Percentiles rank a stretch among this genome's conserved stretches.
phyloP scores from a whole-genome alignment of 2,113 vertebrate species.

The Lasiurus cinereus region DNA sequence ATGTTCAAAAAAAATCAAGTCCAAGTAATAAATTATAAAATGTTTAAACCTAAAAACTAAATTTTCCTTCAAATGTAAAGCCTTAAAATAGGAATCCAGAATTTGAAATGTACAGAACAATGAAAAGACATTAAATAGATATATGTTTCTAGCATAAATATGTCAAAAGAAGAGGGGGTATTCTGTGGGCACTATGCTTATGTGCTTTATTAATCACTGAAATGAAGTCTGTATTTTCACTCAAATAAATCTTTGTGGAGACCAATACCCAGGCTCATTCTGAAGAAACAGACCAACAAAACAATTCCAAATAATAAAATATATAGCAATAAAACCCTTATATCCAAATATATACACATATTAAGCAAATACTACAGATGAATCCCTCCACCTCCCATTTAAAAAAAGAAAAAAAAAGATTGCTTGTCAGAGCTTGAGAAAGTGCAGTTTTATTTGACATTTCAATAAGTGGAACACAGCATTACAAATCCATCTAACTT shows the following conservation, averaged over 20 bases:
- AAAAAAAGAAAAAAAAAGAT: conserved; percentile 68
- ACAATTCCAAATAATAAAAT: conserved; percentile 72
- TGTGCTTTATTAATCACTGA: conserved; percentile 68
- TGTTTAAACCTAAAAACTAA: conserved; percentile 45
- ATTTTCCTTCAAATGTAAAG: not conserved
- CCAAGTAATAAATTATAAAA: conserved; percentile 71
- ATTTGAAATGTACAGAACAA: conserved; percentile 56
- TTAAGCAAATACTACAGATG: conserved; percentile 67
- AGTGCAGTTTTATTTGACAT: conserved; percentile 98
- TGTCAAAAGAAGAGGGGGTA: conserved; percentile 49
- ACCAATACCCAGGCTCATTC: conserved; percentile 62
- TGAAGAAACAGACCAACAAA: conserved; percentile 74
- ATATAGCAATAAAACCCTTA: conserved; percentile 11
- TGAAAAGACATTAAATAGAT: conserved; percentile 72
- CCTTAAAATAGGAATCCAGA: conserved; percentile 11
- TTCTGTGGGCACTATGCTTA: conserved; percentile 18
- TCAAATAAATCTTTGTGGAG: conserved; percentile 66
- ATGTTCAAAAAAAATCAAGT: conserved; percentile 53
- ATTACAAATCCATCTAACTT: conserved; percentile 98
- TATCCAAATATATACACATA: not conserved
- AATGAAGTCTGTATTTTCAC: not conserved
- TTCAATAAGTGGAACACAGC: conserved; percentile 99
- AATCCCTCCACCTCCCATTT: conserved; percentile 67
- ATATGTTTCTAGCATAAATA: conserved; percentile 64
- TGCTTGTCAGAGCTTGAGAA: conserved; percentile 90